These are phyloP conservation scores for Colistium nudipinnis DNA, from an alignment of 2,113 vertebrate genomes.

Conservation along the genomic window DNA sequence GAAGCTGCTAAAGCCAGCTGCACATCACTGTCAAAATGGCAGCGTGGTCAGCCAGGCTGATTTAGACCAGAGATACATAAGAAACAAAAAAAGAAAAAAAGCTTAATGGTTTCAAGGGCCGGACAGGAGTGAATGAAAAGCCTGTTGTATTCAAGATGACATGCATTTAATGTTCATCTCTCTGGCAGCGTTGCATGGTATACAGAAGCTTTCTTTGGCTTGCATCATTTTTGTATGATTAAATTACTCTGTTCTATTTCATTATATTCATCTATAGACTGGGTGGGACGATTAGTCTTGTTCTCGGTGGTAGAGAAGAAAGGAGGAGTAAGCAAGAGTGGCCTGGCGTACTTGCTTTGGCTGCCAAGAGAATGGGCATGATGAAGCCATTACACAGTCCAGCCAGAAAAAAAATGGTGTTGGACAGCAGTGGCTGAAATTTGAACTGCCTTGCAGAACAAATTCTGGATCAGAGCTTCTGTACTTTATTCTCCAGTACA, in stretches of 20 bases:
- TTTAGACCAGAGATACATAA: slow-evolving; percentile 53
- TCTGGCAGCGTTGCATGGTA: not conserved
- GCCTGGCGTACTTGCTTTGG: not conserved
- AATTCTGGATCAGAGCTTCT: slow-evolving; percentile 20
- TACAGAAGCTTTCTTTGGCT: not conserved
- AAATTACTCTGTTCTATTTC: slow-evolving; percentile 6
- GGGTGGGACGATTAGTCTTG: slow-evolving; percentile 3
- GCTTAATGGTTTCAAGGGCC: slow-evolving; percentile 10
- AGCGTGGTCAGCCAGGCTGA: slow-evolving; percentile 49
- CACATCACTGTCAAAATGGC: slow-evolving; percentile 49
- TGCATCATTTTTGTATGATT: not conserved
- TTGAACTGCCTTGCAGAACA: slow-evolving; percentile 29
- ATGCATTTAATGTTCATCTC: not conserved
- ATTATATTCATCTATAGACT: not conserved
- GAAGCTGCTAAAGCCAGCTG: slow-evolving; percentile 53
- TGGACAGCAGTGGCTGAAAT: slow-evolving; percentile 19
- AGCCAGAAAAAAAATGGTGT: slow-evolving; percentile 29
- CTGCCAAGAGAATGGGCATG: slow-evolving; percentile 21
- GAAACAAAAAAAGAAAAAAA: slow-evolving; percentile 14
- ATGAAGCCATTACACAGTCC: slow-evolving; percentile 32
- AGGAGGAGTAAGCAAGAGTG: not conserved
- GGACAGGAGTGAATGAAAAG: slow-evolving; percentile 24
- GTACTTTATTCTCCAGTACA: slow-evolving; percentile 9
- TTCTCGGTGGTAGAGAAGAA: slow-evolving; percentile 8
- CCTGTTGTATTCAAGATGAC: not conserved